Evolutionary conservation across 2,113 vertebrate genomes (phyloP).

Genomic region (Antigone vipio): DNA sequence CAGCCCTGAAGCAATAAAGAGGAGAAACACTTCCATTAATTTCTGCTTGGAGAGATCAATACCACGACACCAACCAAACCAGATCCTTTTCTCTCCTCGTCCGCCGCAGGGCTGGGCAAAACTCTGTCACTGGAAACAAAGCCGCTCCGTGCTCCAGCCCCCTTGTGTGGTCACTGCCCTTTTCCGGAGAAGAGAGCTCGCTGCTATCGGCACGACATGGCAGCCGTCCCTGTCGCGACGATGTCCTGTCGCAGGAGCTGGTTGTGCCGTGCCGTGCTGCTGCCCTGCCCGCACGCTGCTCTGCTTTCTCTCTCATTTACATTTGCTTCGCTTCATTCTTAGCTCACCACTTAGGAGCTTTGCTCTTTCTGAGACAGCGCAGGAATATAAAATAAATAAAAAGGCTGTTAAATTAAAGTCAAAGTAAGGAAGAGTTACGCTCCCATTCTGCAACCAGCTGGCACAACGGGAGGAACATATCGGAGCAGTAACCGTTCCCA

Average conservation of each 20-base stretch:
- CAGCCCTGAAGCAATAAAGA: neutral
- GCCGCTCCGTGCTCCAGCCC: neutral
- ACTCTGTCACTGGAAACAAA: neutral
- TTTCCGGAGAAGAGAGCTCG: neutral
- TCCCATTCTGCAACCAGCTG: neutral
- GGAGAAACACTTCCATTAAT: neutral
- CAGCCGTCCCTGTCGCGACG: fast-evolving
- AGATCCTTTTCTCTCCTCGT: neutral
- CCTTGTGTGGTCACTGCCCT: neutral
- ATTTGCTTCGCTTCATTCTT: neutral
- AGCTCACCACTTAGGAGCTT: neutral
- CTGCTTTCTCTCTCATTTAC: neutral
- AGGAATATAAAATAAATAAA: neutral
- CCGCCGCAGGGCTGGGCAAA: neutral
- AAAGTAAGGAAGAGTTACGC: neutral
- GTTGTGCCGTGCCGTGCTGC: neutral
- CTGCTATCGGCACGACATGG: fast-evolving
- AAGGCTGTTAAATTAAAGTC: neutral
- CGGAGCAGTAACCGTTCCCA: neutral
- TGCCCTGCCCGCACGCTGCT: neutral
- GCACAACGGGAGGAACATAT: fast-evolving
- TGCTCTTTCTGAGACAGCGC: neutral
- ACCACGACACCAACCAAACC: neutral
- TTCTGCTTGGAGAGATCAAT: neutral
- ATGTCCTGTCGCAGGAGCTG: fast-evolving